These are phyloP conservation scores for Drosophila ercepeae DNA, from an alignment of 1,140 invertebrate genomes.

Conservation along the genomic window DNA sequence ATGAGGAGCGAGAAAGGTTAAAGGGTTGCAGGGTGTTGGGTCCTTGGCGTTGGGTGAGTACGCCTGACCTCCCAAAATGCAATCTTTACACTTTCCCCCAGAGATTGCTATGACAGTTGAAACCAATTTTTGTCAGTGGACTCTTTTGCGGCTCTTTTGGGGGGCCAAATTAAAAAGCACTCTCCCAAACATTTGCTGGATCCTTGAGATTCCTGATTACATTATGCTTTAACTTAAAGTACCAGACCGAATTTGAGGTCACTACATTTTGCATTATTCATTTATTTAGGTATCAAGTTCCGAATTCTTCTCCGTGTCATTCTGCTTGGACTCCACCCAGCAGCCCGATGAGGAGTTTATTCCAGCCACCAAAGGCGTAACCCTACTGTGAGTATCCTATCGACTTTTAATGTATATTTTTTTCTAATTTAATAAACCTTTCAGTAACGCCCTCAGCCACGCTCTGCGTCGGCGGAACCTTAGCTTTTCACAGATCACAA, in stretches of 20 bases:
- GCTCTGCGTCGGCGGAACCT: conserved; percentile 73
- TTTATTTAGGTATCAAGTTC: conserved; percentile 88
- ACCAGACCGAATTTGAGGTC: not conserved
- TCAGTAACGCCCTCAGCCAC: conserved; percentile 85
- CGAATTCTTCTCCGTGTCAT: conserved; percentile 90
- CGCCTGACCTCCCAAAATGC: conserved; percentile 11
- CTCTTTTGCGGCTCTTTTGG: conserved; percentile 18
- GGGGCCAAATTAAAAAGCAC: conserved; percentile 17
- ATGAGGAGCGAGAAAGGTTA: not conserved
- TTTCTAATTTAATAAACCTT: conserved; percentile 23
- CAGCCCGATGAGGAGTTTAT: conserved; percentile 87
- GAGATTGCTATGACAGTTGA: conserved; percentile 22
- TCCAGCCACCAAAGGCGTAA: conserved; percentile 88
- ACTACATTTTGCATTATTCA: not conserved
- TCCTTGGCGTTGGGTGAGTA: not conserved
- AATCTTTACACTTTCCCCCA: conserved; percentile 37
- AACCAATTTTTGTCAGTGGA: conserved; percentile 21
- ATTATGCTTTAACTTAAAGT: not conserved
- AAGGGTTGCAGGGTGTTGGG: too few species aligned
- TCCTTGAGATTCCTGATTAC: conserved; percentile 26
- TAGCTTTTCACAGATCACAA: conserved; percentile 77
- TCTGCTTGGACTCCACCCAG: conserved; percentile 85
- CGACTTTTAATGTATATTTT: not conserved
- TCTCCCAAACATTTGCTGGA: not conserved
- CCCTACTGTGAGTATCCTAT: conserved; percentile 87